Base-by-base conservation (phyloP, 1,140 invertebrate genomes). In the Drosophila tani region DNA sequence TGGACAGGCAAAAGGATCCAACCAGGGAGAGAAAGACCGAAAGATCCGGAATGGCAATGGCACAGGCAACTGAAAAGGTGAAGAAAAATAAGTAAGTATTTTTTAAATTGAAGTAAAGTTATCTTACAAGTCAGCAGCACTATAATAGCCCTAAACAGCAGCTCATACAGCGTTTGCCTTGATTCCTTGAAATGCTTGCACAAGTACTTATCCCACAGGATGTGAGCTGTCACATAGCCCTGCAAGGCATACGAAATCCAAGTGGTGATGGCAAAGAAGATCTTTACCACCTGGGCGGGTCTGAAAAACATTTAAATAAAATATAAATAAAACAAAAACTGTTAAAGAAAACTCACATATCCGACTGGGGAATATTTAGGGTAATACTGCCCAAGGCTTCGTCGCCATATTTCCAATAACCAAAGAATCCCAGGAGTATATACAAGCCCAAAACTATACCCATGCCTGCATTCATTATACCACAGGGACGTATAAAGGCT, bases 231-330 rank as follows among this genome's bases (percentile, higher is more conserved):
- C 2, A 99, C 98, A 93, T 98, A 99, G 49, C 97, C 96, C 93
- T 99, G 98, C n/a, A 99, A 93, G 3, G 96, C 96, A 93, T 98
- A 99, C 0, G 97, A 97, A 56, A 98, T 96, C 92, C 97, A 98
- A 38, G 98, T 98, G 1, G 97, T 97, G 2, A 98, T 79, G 0
- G 97, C 96, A 92, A 98, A 98, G 91, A 97, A 95, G 2, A 97
- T 93, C 82, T 96, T 96, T n/a, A 98, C 96, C 32, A 94, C 93
- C 81, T 97, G 95, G 15, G 97, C 96, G 75, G 97, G 93, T 50
- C 97, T 98, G 93, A 40, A 94, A 94, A 67, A 79, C 24, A 51
- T 1, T 21, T 5, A 58, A 58, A 32, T 9, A 14, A 11, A 53
- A 19, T 12, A 17, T 9, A 11, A 11, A 56, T 4, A 19, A 4